Base-by-base conservation (phyloP, 2,113 vertebrate genomes). In the Pterocles orientalis region DNA sequence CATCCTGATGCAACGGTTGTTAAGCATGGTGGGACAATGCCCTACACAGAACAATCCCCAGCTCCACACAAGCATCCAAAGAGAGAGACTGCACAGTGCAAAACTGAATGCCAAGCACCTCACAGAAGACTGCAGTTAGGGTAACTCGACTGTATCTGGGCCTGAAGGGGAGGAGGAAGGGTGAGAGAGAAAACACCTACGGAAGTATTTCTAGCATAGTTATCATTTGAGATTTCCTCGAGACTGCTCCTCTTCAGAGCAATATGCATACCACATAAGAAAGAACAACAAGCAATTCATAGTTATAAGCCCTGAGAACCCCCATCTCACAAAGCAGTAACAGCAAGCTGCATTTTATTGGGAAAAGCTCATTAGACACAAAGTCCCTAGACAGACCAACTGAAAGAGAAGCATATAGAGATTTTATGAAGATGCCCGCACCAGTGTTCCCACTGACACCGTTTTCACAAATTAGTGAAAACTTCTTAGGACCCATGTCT, bases 361-460 rank as follows among this genome's bases (percentile, higher is more conserved):
- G 31, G 24, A 41, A 91, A 86, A 86, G 18, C 11, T 80, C 54
- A 10, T 70, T 13, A 76, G 31, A 21, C n/a, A 62, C 47, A 15
- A 75, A 39, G 17, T 10, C 56, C 33, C 45, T 7, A 36, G 12
- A 58, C 0, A 64, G 29, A 57, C 4, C 23, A 79, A 48, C 11
- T 58, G 29, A 53, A 70, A 34, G 29, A 90, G 12, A 79, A 76
- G 26, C 0, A 0, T 6, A n/a, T 0, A 0, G 13, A 86, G 18
- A 39, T 19, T 75, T 43, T 0, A 0, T 50, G 43, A 75, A 36
- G 61, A 80, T 23, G 5, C 9, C 68, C 2, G 2, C 25, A 33
- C 17, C 2, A 0, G 14, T 10, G 31, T 5, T 81, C 36, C 51
- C 58, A 54, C 36, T 28, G 17, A 88, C 4, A 2, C 4, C 26